Percentiles rank a stretch among this genome's conserved stretches.
These are phyloP conservation scores for Sparus aurata DNA, from an alignment of 2,797 vertebrate species.

Conservation along the genomic window DNA sequence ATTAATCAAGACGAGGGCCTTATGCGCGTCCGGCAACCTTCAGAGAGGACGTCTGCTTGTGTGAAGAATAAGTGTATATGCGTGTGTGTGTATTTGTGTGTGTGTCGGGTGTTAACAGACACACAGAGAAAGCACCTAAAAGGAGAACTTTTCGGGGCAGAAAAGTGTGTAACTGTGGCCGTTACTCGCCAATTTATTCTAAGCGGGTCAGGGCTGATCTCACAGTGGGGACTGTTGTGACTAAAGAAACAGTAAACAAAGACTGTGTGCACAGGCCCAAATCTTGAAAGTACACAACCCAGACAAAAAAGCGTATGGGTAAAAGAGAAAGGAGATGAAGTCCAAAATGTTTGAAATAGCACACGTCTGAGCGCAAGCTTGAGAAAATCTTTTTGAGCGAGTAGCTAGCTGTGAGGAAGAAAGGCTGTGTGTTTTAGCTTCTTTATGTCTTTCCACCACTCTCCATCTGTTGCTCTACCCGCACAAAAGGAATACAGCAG, in stretches of 20 bases:
- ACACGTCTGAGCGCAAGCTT: constrained; percentile 80
- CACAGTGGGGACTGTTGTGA: constrained; percentile 30
- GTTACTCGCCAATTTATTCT: constrained; percentile 24
- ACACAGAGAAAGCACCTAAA: not conserved
- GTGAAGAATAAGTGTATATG: constrained; percentile 1
- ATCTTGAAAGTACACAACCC: constrained; percentile 62
- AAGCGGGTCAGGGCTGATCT: constrained; percentile 9
- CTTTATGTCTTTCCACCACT: constrained; percentile 76
- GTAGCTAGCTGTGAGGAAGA: constrained; percentile 81
- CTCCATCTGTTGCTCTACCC: constrained; percentile 78
- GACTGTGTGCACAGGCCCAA: constrained; percentile 47
- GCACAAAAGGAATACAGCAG: constrained; percentile 81
- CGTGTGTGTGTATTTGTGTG: constrained; percentile 8
- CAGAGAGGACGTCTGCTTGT: constrained; percentile 81
- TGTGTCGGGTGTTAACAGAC: not conserved
- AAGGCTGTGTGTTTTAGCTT: constrained; percentile 83
- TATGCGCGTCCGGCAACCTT: constrained; percentile 34
- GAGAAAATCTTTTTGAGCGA: constrained; percentile 77
- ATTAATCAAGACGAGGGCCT: constrained; percentile 76
- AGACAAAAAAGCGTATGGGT: constrained; percentile 52
- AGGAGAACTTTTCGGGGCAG: not conserved
- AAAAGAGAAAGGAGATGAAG: constrained; percentile 68
- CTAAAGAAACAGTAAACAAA: constrained; percentile 59
- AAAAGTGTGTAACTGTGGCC: constrained; percentile 10
- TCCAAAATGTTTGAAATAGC: constrained; percentile 74